phyloP scores from a whole-genome alignment of 2,888 invertebrate genomes.

The Tetragonisca angustula region DNA sequence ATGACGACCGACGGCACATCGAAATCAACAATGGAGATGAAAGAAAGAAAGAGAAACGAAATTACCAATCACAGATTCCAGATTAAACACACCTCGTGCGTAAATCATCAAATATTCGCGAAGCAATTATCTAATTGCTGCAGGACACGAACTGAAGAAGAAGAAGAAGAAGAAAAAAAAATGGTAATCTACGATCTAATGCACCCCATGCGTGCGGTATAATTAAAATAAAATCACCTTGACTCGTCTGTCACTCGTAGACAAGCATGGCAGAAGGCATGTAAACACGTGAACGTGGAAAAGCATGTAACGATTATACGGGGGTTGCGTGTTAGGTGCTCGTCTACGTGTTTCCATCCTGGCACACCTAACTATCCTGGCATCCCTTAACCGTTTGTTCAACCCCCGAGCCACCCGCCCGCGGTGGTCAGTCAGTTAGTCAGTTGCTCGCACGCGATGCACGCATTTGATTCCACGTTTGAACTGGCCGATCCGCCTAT shows the following conservation, averaged over 20 bases:
- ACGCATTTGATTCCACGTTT: slow-evolving; percentile 77
- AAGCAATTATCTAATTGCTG: neutral
- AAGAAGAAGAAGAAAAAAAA: neutral
- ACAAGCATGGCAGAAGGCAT: neutral
- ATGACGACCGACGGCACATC: too few species aligned
- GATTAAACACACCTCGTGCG: neutral
- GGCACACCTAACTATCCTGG: slow-evolving; percentile 69
- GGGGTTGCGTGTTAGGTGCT: slow-evolving; percentile 73
- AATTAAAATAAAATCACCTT: slow-evolving; percentile 66
- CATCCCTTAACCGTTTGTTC: slow-evolving; percentile 75
- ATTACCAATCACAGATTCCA: neutral
- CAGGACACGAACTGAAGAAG: neutral
- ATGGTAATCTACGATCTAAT: slow-evolving; percentile 22
- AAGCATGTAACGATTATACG: slow-evolving; percentile 66
- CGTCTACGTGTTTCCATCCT: slow-evolving; percentile 67
- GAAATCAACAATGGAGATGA: too few species aligned
- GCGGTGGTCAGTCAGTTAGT: slow-evolving; percentile 78
- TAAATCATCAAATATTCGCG: neutral
- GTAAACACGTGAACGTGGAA: slow-evolving; percentile 41
- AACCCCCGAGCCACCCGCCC: slow-evolving; percentile 67
- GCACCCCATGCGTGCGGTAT: slow-evolving; percentile 38
- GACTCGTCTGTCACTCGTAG: slow-evolving; percentile 12
- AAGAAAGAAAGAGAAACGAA: neutral
- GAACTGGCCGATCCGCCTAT: slow-evolving; percentile 26
- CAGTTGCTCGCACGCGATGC: slow-evolving; percentile 77